Evolutionary conservation across 1,140 invertebrate species (phyloP), one percentile per base, ranked within the genome.

Genomic region (Cylas formicarius): DNA sequence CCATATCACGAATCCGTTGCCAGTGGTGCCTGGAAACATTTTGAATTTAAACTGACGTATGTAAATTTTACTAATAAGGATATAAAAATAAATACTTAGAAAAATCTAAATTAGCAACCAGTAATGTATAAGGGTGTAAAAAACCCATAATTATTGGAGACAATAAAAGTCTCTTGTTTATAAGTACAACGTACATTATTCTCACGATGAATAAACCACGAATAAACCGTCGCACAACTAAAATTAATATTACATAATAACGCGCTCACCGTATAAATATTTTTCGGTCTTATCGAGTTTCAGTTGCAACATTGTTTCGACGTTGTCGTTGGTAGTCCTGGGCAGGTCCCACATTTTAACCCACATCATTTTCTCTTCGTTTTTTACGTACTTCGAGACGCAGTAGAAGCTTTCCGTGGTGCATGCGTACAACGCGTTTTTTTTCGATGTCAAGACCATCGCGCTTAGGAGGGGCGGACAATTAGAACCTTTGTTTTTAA

Each of bases 1-100:
- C 82, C 83, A 86, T 9, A 87, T 73, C 13, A 82, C 69, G 58
- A 87, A 89, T 1, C 87, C 86, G 53, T 86, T 85, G 6, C 85
- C 86, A 11, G 86, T 81, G 2, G 90, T 93, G 1, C 71, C 74
- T 75, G 44, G 9, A 57, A 52, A 2, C 32, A 46, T 44, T 23
- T 31, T 6, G 34, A 8, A n/a, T 43, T 44, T 23, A 40, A 8
- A 44, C 24, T 37, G 10, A n/a, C n/a, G n/a, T n/a, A n/a, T n/a
- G n/a, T n/a, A n/a, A n/a, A n/a, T n/a, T n/a, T n/a, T n/a, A n/a
- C n/a, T n/a, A n/a, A n/a, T n/a, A n/a, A n/a, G n/a, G n/a, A n/a
- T n/a, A n/a, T n/a, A n/a, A n/a, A n/a, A n/a, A n/a, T n/a, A n/a
- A n/a, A n/a, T n/a, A n/a, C n/a, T n/a, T n/a, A n/a, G n/a, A n/a